A percentile compares a stretch with the other conserved stretches of the same genome.
Evolutionary conservation across 2,888 invertebrate genomes (phyloP).

Genomic region (Dascillus cervinus): DNA sequence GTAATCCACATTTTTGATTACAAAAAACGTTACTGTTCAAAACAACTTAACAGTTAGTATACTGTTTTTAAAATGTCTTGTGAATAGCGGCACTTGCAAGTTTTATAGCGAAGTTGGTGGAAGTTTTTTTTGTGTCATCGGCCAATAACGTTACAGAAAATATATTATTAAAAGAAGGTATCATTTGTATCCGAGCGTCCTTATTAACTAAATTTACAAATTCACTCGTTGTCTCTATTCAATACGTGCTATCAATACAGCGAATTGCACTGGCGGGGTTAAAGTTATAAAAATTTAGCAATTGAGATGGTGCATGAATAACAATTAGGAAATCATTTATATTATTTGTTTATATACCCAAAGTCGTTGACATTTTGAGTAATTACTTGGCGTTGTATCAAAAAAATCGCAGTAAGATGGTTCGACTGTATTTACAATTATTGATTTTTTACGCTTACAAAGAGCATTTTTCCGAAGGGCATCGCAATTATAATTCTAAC

Average conservation of each 20-base stretch:
- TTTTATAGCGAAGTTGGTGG: slow-evolving; percentile 11
- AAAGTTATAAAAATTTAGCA: neutral
- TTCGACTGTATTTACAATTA: too few relatives aligned
- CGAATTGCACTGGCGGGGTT: neutral
- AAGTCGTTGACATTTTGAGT: too few relatives aligned
- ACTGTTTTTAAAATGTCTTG: slow-evolving; percentile 12
- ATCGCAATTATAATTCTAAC: too few relatives aligned
- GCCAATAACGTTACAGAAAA: slow-evolving; percentile 14
- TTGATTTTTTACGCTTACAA: too few relatives aligned
- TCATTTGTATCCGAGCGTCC: slow-evolving; percentile 1
- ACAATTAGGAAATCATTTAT: neutral
- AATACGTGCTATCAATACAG: too few relatives aligned
- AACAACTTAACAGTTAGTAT: neutral
- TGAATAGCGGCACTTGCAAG: slow-evolving; percentile 12
- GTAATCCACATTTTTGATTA: neutral
- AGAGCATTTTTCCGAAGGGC: too few relatives aligned
- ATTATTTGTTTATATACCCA: too few relatives aligned
- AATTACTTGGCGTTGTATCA: too few relatives aligned
- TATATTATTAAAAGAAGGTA: slow-evolving; percentile 11
- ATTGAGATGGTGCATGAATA: neutral
- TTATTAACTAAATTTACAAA: too few relatives aligned
- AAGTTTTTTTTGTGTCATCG: slow-evolving; percentile 12
- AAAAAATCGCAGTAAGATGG: too few relatives aligned
- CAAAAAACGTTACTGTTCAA: too few relatives aligned
- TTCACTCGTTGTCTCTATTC: too few relatives aligned